Evolutionary conservation across 2,113 vertebrate genomes (phyloP), one percentile per base, ranked within the genome.

Genomic region (Alectura lathami): DNA sequence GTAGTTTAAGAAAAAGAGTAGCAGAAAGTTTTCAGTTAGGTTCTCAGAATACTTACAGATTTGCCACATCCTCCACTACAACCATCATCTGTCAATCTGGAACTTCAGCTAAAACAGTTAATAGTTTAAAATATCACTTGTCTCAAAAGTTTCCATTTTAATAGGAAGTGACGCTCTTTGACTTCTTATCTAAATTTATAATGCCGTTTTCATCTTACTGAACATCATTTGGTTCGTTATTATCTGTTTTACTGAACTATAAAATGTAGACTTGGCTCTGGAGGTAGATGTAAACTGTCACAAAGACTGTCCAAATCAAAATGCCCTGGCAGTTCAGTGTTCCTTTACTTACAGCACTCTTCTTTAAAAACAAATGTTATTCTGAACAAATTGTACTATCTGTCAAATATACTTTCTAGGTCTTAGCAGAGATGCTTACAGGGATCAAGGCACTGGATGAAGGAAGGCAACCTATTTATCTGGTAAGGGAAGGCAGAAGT

Each of bases 371-470:
- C 6, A 16, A 4, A 40, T 67, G 63, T 59, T 11, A 36, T 92
- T 86, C 63, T 89, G 79, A 93, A 89, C 36, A 38, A 81, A 36
- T 47, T 0, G 2, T 48, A 87, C 81, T 86, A 14, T 79, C 70
- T 89, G 83, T 54, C 53, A 74, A 50, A 29, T 75, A 17, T 59
- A 54, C 53, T 81, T 79, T 53, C 32, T 79, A 98, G 98, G 97
- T 98, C 26, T 91, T 98, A 83, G 98, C 98, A 17, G 98, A 98
- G 92, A 86, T 97, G 32, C 72, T 98, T 85, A 98, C 98, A 2
- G 98, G 98, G 54, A 81, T 97, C 21, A 97, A 97, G 47, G 97
- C 98, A 1, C 54, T 97, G 88, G 98, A 98, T 91, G 97, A 96
- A 45, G 53, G 68, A 78, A 97, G 98, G 43, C 88, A 94, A 12